Conservation (phyloP, 92 coral and sea anemone species). For the Epizoanthus illoricatus region DNA sequence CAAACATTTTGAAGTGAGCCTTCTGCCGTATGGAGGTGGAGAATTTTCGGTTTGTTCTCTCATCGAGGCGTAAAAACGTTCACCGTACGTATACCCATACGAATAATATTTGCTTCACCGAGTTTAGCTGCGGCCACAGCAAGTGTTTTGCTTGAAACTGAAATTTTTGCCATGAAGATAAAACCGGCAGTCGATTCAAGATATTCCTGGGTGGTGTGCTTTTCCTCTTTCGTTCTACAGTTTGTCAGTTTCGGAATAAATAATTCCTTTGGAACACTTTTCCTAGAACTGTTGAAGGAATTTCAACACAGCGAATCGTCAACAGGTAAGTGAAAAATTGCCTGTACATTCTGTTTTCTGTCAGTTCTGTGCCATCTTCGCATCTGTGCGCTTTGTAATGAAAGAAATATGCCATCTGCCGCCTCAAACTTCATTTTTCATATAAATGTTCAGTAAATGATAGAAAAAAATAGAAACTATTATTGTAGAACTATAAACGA, state of each 20-base stretch:
- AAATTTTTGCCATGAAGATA: background rate
- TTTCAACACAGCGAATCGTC: slow-evolving; percentile 31
- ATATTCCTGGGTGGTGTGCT: slow-evolving; percentile 36
- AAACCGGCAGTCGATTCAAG: slow-evolving; percentile 20
- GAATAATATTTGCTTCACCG: background rate
- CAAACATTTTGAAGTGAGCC: slow-evolving; percentile 9
- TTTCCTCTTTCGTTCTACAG: slow-evolving; percentile 31
- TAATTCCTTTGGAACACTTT: slow-evolving; percentile 32
- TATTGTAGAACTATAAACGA: too few relatives aligned
- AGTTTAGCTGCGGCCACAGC: background rate
- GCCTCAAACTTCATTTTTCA: too few relatives aligned
- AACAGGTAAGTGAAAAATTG: slow-evolving; percentile 18
- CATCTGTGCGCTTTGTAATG: too few relatives aligned
- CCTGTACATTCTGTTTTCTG: too few relatives aligned
- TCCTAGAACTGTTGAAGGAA: slow-evolving; percentile 34
- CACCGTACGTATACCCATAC: background rate
- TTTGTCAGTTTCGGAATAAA: slow-evolving; percentile 20
- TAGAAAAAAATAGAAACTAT: too few relatives aligned
- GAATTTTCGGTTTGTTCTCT: background rate
- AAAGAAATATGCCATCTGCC: too few relatives aligned
- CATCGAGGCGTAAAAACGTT: background rate
- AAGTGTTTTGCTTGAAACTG: background rate
- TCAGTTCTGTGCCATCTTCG: too few relatives aligned
- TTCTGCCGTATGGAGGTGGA: background rate
- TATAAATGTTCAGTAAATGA: too few relatives aligned